Evolutionary conservation across 2,113 vertebrate species (phyloP).

Genomic region (Charadrius vociferus): DNA sequence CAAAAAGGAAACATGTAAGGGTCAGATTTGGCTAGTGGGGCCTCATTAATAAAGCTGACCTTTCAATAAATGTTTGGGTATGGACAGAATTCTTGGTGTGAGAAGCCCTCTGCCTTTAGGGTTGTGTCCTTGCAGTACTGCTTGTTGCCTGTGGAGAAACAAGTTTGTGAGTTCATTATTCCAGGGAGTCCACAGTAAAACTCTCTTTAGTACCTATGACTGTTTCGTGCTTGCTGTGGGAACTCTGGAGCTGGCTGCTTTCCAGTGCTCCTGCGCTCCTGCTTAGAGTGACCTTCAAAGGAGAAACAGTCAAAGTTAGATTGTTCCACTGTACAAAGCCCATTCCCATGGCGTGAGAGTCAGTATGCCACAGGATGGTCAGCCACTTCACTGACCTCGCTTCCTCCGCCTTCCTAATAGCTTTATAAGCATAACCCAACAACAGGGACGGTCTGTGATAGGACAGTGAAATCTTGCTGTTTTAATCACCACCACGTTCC

Average conservation of each 20-base stretch:
- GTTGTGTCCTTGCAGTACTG: neutral
- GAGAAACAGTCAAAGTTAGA: neutral
- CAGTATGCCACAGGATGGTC: rapidly evolving
- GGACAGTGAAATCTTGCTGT: neutral
- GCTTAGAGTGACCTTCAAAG: neutral
- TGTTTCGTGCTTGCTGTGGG: neutral
- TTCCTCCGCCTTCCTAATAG: neutral
- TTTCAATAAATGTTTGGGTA: neutral
- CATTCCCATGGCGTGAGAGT: neutral
- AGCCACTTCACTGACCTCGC: neutral
- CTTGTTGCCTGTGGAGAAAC: neutral
- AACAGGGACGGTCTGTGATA: neutral
- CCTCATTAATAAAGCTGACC: neutral
- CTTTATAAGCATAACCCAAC: neutral
- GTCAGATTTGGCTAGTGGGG: neutral
- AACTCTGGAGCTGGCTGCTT: neutral
- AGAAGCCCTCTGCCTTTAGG: neutral
- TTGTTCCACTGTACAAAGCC: neutral
- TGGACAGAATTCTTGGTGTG: neutral
- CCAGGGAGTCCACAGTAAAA: neutral
- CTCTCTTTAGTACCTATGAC: neutral
- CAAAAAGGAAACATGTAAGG: neutral
- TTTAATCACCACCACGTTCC: neutral
- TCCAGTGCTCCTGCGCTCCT: neutral
- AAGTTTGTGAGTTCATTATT: neutral